These are phyloP conservation scores for Cantharis nigra DNA, from an alignment of 2,888 invertebrate genomes.

Conservation along the genomic window DNA sequence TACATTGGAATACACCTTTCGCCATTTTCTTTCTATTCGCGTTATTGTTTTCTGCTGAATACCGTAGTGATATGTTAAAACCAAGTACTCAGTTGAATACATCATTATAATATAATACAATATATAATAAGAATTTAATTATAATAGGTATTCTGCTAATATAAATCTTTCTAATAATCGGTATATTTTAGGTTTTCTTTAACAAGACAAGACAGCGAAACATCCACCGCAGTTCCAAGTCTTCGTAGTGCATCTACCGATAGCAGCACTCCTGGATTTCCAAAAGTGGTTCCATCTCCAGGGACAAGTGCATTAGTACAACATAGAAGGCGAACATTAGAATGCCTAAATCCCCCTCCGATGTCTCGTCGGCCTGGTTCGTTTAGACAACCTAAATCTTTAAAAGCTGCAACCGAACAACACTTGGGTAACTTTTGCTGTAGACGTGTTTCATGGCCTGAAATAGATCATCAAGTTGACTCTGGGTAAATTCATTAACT, in stretches of 20 bases:
- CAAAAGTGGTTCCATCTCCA: slow-evolving; percentile 73
- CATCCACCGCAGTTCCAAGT: slow-evolving; percentile 46
- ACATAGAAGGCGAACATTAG: slow-evolving; percentile 63
- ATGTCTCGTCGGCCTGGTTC: slow-evolving; percentile 57
- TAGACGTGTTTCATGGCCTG: slow-evolving; percentile 81
- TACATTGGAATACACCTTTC: no score
- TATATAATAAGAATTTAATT: no score
- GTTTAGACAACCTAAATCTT: slow-evolving; percentile 60
- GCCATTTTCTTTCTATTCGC: no score
- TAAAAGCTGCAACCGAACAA: slow-evolving; percentile 53
- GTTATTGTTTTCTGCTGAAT: no score
- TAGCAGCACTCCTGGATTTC: slow-evolving; percentile 64
- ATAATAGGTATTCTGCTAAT: no score
- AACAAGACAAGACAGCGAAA: slow-evolving; percentile 50
- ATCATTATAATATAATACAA: no score
- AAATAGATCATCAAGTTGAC: slow-evolving; percentile 80
- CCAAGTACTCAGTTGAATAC: no score
- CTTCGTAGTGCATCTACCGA: slow-evolving; percentile 54
- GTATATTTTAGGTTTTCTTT: slow-evolving; percentile 53
- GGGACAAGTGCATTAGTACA: slow-evolving; percentile 63
- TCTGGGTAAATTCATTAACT: slow-evolving; percentile 70
- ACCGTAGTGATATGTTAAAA: no score
- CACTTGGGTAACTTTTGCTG: slow-evolving; percentile 77
- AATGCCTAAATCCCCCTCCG: slow-evolving; percentile 54
- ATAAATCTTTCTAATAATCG: neutral